Evolutionary conservation across 2,113 vertebrate genomes (phyloP).

Genomic region (Dolichotis patagonum): DNA sequence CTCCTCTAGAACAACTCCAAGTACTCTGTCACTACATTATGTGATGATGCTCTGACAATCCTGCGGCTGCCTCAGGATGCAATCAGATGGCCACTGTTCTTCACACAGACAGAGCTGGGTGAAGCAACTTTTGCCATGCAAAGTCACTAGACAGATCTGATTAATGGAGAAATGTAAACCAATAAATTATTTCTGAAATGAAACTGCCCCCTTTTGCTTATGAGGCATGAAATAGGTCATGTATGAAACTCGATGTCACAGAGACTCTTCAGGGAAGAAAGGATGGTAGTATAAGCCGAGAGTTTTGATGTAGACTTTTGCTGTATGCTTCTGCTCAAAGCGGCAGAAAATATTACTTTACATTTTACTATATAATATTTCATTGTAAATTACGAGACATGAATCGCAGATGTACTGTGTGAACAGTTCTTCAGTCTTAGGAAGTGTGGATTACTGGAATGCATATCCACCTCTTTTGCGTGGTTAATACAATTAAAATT

Average conservation of each 20-base stretch:
- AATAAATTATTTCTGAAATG: constrained; percentile 26
- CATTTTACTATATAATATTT: background rate
- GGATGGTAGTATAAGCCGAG: background rate
- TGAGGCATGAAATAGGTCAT: background rate
- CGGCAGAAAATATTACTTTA: background rate
- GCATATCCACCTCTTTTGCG: background rate
- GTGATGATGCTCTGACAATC: constrained; percentile 54
- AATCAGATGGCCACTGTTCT: constrained; percentile 37
- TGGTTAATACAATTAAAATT: constrained; percentile 29
- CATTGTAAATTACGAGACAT: background rate
- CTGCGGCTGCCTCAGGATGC: constrained; percentile 14
- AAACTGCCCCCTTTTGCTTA: background rate
- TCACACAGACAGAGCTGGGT: constrained; percentile 35
- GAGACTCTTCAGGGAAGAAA: constrained; percentile 57
- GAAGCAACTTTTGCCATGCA: constrained; percentile 65
- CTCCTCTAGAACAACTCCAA: constrained; percentile 74
- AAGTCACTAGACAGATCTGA: constrained; percentile 65
- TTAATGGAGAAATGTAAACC: constrained; percentile 61
- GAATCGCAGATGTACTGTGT: background rate
- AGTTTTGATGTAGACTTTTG: background rate
- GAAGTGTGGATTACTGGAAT: constrained; percentile 1
- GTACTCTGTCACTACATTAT: constrained; percentile 48
- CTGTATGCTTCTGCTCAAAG: background rate
- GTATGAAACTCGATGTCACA: background rate
- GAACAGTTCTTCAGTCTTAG: background rate